A percentile compares a stretch with the other conserved stretches of the same genome.
phyloP scores from a whole-genome alignment of 2,113 vertebrate species.

The Sarotherodon lohbergeri region DNA sequence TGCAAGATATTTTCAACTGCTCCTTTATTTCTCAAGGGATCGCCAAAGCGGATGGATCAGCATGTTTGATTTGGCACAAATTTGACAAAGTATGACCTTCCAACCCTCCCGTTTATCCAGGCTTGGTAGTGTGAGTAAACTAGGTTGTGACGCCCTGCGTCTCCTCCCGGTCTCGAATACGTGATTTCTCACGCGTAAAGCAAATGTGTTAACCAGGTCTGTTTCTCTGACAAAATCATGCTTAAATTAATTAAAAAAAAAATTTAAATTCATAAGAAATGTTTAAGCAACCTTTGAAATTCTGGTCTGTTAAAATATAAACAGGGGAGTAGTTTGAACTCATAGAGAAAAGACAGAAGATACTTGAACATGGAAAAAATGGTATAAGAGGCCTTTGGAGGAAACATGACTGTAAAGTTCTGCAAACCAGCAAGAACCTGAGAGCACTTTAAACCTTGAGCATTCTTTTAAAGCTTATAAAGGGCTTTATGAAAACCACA shows the following conservation, averaged over 20 bases:
- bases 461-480: slow-evolving; percentile 60
- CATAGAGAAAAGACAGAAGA: not conserved
- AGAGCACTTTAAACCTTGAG: slow-evolving; percentile 23
- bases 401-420: slow-evolving; percentile 9
- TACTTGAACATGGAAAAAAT: not conserved
- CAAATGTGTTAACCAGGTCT: not conserved
- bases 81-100: not conserved
- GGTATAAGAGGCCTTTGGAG: not conserved
- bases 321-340: not conserved
- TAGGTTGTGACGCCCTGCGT: not conserved
- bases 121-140: not conserved
- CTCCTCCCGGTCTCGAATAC: accelerated
- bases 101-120: not conserved
- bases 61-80: not conserved
- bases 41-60: not conserved
- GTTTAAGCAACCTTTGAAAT: not conserved
- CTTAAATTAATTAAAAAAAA: not conserved
- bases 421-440: slow-evolving; percentile 35
- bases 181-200: not conserved
- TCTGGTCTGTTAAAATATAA: not conserved
- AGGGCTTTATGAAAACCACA: slow-evolving; percentile 55
- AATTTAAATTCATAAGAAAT: not conserved
- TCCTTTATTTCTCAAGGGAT: not conserved
- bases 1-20: not conserved
- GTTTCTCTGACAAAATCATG: not conserved